Base-by-base conservation (phyloP, 2,888 invertebrate species). In the Phengaris alcon region DNA sequence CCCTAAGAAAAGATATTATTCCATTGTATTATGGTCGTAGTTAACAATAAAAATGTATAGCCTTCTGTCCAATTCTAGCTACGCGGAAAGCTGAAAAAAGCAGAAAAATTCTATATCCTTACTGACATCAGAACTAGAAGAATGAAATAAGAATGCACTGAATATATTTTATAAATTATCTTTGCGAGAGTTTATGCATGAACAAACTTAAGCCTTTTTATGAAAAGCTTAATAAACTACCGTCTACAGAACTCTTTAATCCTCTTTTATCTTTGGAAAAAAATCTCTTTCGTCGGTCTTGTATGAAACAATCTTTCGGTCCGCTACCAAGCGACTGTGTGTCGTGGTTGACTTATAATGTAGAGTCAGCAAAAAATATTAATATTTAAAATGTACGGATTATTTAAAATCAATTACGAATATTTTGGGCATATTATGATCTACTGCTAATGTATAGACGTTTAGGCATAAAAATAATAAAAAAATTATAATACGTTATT, bases 211-310 rank as follows among this genome's bases (percentile, higher is more conserved):
- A 22, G 70, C 52, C 54, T 54, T 54, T 72, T 54, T 54, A 52
- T 70, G 52, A 68, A 68, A 44, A 52, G 52, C 52, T 54, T 54
- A 12, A 70, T 70, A 70, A 72, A 72, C 72, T 72, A 72, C 72
- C 15, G 51, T 70, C 51, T 70, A 72, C 35, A 72, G 52, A 72
- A 52, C 22, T 52, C 52, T 52, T 72, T 72, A 72, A 72, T 72
- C 72, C 52, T 52, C 54, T 52, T 70, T 72, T 72, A 72, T 54
- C 72, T 12, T 52, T 52, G 54, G 12, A 35, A n/a, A 72, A 72
- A 72, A 72, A 51, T 72, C 72, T 72, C 72, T 72, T 72, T 72
- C 72, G 54, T 52, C 54, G 54, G 72, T 72, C 54, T 52, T 72
- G 72, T 72, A 52, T 72, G 72, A 72, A 72, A 72, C 72, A 52